These are phyloP conservation scores for Stratiomys singularior DNA, from an alignment of 2,888 invertebrate genomes.

Conservation along the genomic window DNA sequence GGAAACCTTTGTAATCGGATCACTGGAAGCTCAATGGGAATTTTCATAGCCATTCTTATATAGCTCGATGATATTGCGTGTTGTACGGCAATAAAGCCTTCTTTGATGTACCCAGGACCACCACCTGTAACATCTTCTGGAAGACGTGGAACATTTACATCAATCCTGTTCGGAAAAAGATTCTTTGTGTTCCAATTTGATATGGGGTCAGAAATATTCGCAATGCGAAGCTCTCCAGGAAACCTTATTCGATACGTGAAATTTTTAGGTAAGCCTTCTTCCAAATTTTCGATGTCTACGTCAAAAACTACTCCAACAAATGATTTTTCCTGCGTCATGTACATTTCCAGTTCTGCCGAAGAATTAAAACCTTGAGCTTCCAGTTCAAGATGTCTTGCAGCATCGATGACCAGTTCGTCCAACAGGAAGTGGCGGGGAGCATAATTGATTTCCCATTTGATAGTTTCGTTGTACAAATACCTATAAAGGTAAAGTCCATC, in stretches of 20 bases:
- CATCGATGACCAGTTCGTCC: slow-evolving; percentile 38
- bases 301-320: slow-evolving; percentile 51
- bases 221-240: slow-evolving; percentile 67
- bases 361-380: slow-evolving; percentile 26
- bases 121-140: slow-evolving; percentile 62
- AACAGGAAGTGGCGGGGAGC: slow-evolving; percentile 48
- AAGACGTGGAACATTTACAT: slow-evolving; percentile 73
- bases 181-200: slow-evolving; percentile 71
- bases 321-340: slow-evolving; percentile 18
- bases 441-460: slow-evolving; percentile 45
- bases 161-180: slow-evolving; percentile 71
- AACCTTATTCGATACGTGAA: slow-evolving; percentile 69
- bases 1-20: slow-evolving; percentile 70
- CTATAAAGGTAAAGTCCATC: not conserved
- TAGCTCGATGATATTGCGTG: slow-evolving; percentile 67
- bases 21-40: slow-evolving; percentile 17
- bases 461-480: not conserved
- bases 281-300: slow-evolving; percentile 9
- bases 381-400: not conserved
- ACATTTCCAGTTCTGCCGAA: slow-evolving; percentile 32
- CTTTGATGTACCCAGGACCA: slow-evolving; percentile 66
- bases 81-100: slow-evolving; percentile 75
- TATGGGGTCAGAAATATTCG: slow-evolving; percentile 58
- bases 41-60: slow-evolving; percentile 52
- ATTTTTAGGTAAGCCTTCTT: slow-evolving; percentile 58